Evolutionary conservation across 2,888 invertebrate species (phyloP), one percentile per base, ranked within the genome.

Genomic region (Pocota personata): DNA sequence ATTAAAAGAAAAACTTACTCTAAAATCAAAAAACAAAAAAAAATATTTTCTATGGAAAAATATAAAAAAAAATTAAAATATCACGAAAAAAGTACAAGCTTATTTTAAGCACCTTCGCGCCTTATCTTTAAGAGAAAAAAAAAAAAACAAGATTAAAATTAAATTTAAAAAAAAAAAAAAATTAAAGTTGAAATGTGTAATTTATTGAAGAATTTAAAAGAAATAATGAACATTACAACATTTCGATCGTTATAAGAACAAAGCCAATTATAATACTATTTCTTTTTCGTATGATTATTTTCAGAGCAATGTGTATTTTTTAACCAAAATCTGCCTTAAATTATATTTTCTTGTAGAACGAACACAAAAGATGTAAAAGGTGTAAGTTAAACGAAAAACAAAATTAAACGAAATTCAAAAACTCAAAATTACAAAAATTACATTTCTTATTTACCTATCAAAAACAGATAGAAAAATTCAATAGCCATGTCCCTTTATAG

Each of bases 81-180:
- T 94, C 94, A 94, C 93, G 93, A 94, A 94, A 93, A 94, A 94
- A 94, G 94, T 94, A 94, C 95, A 95, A 95, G 94, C 94, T 94
- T 94, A 94, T 94, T 94, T 94, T 94, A 92, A 95, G 94, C 95
- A 95, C 95, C 94, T 95, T 94, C 94, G 95, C 95, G 95, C 95
- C 95, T 95, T 95, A 95, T 94, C 94, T 94, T 94, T 93, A 94
- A 93, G 93, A 93, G 88, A 88, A 89, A 93, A 88, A 88, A 89
- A 93, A 92, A 93, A 93, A 93, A 92, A 92, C 91, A 89, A 90
- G 89, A 89, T 89, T 89, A 89, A 90, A 89, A 89, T 90, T 88
- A 89, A 91, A 91, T 91, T 91, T 87, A 90, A 92, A 93, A 92
- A 92, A 90, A 92, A 93, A 92, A 92, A 92, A 91, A 93, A 91